Evolutionary conservation across 1,140 invertebrate species (phyloP), one percentile per base, ranked within the genome.

Genomic region (Leptopilina boulardi): DNA sequence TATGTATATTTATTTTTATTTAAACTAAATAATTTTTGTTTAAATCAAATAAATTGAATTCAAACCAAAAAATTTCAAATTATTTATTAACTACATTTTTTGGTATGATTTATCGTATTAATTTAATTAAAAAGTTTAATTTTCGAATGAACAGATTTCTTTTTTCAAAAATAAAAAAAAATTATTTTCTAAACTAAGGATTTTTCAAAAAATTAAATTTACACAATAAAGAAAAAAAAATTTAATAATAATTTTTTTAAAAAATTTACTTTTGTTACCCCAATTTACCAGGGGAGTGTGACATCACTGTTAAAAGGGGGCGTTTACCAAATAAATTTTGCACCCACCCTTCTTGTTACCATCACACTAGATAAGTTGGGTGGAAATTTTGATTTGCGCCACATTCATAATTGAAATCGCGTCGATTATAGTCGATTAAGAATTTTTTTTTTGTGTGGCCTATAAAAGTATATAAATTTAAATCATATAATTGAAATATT

Each of bases 351-450:
- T 80, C 73, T 74, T 76, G 13, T 77, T 82, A 75, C 75, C 71
- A 77, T 54, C 4, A 34, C 34, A 21, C n/a, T 70, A 77, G 71
- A 75, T 21, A 78, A 77, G 75, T 76, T 54, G 73, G 75, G 76
- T 11, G 11, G 59, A 23, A 66, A 66, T 73, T 71, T 56, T 74
- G 76, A 76, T 82, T 82, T 84, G 80, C 74, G 70, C 76, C 76
- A 82, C 80, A 84, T 84, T 84, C 75, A 73, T 73, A 84, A 78
- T 78, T 51, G 77, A 78, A 78, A 80, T 77, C 74, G 78, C 79
- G 77, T 76, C 79, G 77, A 72, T 70, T 23, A 78, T 76, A 80
- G 77, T 76, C 78, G 78, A 18, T 76, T 70, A 74, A 42, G n/a
- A 72, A n/a, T n/a, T n/a, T n/a, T n/a, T n/a, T 71, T 71, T 47